phyloP scores from a whole-genome alignment of 2,797 vertebrate species.

The Acanthurus leucopareius region DNA sequence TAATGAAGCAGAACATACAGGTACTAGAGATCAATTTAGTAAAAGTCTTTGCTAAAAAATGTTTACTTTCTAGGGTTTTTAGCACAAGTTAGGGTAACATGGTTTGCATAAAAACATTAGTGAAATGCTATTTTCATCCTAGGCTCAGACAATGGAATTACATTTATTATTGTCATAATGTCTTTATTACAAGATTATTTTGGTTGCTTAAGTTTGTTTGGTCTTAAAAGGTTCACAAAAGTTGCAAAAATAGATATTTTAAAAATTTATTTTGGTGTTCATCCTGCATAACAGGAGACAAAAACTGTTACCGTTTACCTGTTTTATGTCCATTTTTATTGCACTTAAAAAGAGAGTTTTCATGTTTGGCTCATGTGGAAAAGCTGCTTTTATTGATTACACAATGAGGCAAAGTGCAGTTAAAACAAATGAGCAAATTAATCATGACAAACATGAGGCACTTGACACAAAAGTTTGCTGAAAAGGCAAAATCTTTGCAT shows the following conservation, averaged over 20 bases:
- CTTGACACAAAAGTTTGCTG: neutral
- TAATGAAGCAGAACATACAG: constrained; percentile 81
- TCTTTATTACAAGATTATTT: too few species aligned
- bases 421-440: neutral
- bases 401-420: neutral
- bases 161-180: too few species aligned
- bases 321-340: neutral
- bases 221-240: too few species aligned
- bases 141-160: neutral
- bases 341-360: neutral
- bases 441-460: too few species aligned
- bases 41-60: neutral
- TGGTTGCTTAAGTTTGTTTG: too few species aligned
- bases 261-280: too few species aligned
- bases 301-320: too few species aligned
- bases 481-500: neutral
- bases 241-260: too few species aligned
- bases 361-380: neutral
- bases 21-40: constrained; percentile 40
- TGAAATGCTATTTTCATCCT: neutral
- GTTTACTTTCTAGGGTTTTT: neutral
- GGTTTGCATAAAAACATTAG: too few species aligned
- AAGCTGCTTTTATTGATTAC: neutral
- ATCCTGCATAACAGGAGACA: too few species aligned
- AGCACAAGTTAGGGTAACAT: neutral